Evolutionary conservation across 2,113 vertebrate species (phyloP).

Genomic region (Petrocephalus microphthalmus): DNA sequence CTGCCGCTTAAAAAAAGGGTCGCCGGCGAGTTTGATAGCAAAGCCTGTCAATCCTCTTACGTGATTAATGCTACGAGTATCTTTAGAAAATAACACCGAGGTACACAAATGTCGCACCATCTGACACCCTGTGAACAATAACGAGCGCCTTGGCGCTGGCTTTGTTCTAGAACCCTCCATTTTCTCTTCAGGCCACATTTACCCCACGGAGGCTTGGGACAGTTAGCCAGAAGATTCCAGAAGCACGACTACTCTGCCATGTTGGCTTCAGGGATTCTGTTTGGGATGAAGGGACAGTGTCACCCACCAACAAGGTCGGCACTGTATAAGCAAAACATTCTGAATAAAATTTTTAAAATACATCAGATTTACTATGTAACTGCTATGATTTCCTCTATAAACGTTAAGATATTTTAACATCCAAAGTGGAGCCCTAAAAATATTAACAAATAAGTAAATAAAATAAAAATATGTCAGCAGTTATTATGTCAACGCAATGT

Average conservation of each 20-base stretch:
- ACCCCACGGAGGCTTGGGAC: not conserved
- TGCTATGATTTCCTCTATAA: not conserved
- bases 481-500: not conserved
- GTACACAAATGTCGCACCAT: not conserved
- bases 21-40: not conserved
- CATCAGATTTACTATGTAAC: not conserved
- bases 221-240: not conserved
- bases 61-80: slow-evolving; percentile 11
- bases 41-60: slow-evolving; percentile 7
- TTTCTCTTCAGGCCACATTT: slow-evolving; percentile 5
- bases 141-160: not conserved
- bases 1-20: not conserved
- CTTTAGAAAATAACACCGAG: slow-evolving; percentile 9
- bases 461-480: not conserved
- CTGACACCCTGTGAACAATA: not conserved
- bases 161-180: not conserved
- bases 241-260: not conserved
- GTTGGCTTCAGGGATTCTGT: not conserved
- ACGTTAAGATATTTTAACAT: not conserved
- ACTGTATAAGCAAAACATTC: not conserved
- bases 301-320: not conserved
- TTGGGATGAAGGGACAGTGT: not conserved
- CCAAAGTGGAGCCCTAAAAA: not conserved
- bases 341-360: not conserved
- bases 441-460: not conserved